phyloP scores from a whole-genome alignment of 1,140 invertebrate genomes.

The Conopomorpha cramerella region DNA sequence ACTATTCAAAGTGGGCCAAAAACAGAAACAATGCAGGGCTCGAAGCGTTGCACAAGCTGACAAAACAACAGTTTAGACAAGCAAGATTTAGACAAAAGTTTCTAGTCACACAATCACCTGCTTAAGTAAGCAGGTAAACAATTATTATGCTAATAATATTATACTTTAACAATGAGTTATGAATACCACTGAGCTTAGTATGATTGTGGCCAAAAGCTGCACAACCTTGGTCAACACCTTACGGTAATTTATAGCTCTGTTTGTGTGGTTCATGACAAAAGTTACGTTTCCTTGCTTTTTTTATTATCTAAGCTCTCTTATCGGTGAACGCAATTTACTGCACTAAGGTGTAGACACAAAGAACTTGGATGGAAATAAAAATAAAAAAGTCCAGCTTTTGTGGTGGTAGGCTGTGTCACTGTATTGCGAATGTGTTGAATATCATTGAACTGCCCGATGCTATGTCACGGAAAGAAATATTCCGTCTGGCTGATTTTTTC shows the following conservation, averaged over 20 bases:
- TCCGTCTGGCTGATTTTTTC: too few species aligned
- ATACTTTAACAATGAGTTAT: slow-evolving; percentile 38
- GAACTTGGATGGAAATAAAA: slow-evolving; percentile 9
- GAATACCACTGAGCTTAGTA: slow-evolving; percentile 34
- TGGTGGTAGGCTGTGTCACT: not conserved
- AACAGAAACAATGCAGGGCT: slow-evolving; percentile 11
- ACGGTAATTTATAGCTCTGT: slow-evolving; percentile 50
- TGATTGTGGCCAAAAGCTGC: slow-evolving; percentile 41
- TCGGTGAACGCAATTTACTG: slow-evolving; percentile 41
- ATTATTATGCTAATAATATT: slow-evolving; percentile 48
- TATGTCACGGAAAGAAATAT: too few species aligned
- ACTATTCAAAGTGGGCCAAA: slow-evolving; percentile 19
- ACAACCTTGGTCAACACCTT: slow-evolving; percentile 44
- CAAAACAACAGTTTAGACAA: too few species aligned
- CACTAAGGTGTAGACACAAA: too few species aligned
- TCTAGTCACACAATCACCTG: slow-evolving; percentile 37
- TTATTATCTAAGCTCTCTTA: slow-evolving; percentile 37
- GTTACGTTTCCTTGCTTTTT: slow-evolving; percentile 49
- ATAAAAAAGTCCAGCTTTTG: not conserved
- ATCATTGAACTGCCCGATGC: slow-evolving; percentile 10
- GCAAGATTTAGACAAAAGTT: slow-evolving; percentile 23
- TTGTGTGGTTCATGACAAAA: slow-evolving; percentile 46
- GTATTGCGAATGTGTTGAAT: not conserved
- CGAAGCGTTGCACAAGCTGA: slow-evolving; percentile 38
- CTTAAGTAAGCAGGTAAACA: slow-evolving; percentile 37